These are phyloP conservation scores for Marisa cornuarietis DNA, from an alignment of 1,140 invertebrate species.

Conservation along the genomic window DNA sequence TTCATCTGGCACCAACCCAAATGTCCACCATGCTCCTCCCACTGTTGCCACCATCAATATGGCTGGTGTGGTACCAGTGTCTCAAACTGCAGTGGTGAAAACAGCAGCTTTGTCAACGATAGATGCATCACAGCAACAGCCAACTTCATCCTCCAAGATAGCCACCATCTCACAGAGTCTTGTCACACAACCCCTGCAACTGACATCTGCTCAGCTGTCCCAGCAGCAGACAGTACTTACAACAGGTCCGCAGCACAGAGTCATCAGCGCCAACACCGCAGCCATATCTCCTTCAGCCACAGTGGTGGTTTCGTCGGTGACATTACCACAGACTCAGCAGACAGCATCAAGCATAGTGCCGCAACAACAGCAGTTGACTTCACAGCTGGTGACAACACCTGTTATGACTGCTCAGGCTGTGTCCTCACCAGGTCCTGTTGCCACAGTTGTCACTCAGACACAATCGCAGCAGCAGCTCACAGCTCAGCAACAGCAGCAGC, in stretches of 20 bases:
- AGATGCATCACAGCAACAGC: slow-evolving; percentile 18
- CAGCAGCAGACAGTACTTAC: slow-evolving; percentile 13
- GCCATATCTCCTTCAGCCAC: slow-evolving; percentile 11
- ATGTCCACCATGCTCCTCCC: slow-evolving; percentile 26
- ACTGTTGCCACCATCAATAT: slow-evolving; percentile 29
- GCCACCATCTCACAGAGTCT: slow-evolving; percentile 28
- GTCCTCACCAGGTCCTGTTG: slow-evolving; percentile 31
- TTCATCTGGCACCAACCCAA: slow-evolving; percentile 17
- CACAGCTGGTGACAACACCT: slow-evolving; percentile 4
- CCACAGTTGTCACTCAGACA: slow-evolving; percentile 38
- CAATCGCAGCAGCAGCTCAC: slow-evolving; percentile 18
- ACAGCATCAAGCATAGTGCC: neutral
- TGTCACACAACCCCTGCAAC: slow-evolving; percentile 29
- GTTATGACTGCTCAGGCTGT: slow-evolving; percentile 35
- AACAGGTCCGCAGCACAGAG: slow-evolving; percentile 6
- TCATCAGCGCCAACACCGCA: slow-evolving; percentile 5
- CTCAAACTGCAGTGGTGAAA: slow-evolving; percentile 20
- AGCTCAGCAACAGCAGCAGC: slow-evolving; percentile 25
- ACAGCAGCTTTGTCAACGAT: slow-evolving; percentile 12
- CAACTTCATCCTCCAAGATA: slow-evolving; percentile 25
- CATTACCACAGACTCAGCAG: neutral
- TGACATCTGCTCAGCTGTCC: slow-evolving; percentile 25
- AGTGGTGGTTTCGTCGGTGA: slow-evolving; percentile 19
- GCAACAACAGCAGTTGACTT: slow-evolving; percentile 18
- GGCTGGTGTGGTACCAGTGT: neutral